phyloP scores from a whole-genome alignment of 2,888 invertebrate genomes.

The Furcula furcula region DNA sequence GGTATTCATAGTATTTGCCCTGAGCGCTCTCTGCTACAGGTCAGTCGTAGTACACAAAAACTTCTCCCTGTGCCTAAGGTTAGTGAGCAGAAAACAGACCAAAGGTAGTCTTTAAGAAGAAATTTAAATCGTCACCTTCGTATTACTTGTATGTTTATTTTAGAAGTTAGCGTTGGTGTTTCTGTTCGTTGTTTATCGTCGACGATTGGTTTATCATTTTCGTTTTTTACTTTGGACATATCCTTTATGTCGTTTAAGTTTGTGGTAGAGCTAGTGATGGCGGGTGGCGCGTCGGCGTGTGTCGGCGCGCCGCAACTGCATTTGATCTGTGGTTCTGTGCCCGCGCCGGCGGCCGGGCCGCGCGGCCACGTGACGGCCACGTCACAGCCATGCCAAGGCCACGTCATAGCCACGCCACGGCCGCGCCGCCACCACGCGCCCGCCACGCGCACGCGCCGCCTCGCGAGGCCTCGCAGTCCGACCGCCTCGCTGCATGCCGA shows the following conservation, averaged over 20 bases:
- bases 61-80: constrained; percentile 99
- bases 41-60: constrained; percentile 99
- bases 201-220: constrained; percentile 72
- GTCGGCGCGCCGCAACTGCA: constrained; percentile 74
- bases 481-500: constrained; percentile 76
- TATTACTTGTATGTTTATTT: constrained; percentile 80
- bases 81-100: constrained; percentile 94
- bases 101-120: constrained; percentile 85
- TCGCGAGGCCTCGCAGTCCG: constrained; percentile 50
- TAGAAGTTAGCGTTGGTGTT: constrained; percentile 81
- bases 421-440: constrained; percentile 20
- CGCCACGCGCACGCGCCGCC: constrained; percentile 45
- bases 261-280: constrained; percentile 77
- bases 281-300: constrained; percentile 66
- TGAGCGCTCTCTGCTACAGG: constrained; percentile 99
- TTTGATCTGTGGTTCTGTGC: constrained; percentile 82
- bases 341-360: constrained; percentile 60
- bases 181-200: constrained; percentile 70
- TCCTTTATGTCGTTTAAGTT: constrained; percentile 71
- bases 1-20: constrained; percentile 99
- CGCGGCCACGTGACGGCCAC: constrained; percentile 23
- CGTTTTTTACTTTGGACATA: constrained; percentile 53
- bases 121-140: constrained; percentile 82
- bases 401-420: constrained; percentile 21
- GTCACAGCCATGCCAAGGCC: constrained; percentile 16